A percentile compares a stretch with the other conserved stretches of the same genome.
Conservation (phyloP, 2,113 vertebrate species). For the Seriola aureovittata region DNA sequence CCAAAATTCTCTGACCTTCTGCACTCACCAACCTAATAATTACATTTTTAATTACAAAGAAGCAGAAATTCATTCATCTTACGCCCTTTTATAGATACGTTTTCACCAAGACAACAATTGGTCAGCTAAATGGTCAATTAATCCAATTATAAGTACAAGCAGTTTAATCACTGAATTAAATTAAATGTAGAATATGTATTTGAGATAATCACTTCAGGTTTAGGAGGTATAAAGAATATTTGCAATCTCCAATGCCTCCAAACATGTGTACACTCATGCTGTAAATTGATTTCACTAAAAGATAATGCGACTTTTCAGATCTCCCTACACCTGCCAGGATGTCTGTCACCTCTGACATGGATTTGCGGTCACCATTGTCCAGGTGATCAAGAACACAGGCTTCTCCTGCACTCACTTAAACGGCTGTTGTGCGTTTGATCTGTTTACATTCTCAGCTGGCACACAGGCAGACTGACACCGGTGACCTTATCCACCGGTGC, state of each 20-base stretch:
- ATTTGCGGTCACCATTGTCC: conserved; percentile 44
- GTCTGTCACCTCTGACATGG: conserved; percentile 30
- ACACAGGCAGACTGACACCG: conserved; percentile 67
- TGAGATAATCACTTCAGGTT: neutral
- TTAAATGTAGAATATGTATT: neutral
- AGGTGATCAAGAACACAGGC: conserved; percentile 36
- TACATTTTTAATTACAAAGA: neutral
- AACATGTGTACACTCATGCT: neutral
- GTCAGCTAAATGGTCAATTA: neutral
- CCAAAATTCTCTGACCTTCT: neutral
- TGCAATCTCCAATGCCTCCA: neutral
- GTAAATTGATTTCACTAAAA: neutral
- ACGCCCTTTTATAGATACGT: no score
- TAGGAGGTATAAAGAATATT: neutral
- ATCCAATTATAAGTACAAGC: neutral
- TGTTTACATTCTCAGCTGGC: conserved; percentile 61
- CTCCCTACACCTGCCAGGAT: neutral
- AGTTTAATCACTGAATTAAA: neutral
- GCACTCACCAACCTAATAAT: neutral
- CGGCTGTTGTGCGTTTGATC: conserved; percentile 59
- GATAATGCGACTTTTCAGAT: neutral
- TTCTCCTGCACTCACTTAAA: conserved; percentile 25
- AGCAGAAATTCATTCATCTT: neutral
- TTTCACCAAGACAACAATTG: neutral
- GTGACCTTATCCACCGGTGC: conserved; percentile 75